A percentile compares a stretch with the other conserved stretches of the same genome.
These are phyloP conservation scores for Chiloscyllium punctatum DNA, from an alignment of 2,797 vertebrate genomes.

Conservation along the genomic window DNA sequence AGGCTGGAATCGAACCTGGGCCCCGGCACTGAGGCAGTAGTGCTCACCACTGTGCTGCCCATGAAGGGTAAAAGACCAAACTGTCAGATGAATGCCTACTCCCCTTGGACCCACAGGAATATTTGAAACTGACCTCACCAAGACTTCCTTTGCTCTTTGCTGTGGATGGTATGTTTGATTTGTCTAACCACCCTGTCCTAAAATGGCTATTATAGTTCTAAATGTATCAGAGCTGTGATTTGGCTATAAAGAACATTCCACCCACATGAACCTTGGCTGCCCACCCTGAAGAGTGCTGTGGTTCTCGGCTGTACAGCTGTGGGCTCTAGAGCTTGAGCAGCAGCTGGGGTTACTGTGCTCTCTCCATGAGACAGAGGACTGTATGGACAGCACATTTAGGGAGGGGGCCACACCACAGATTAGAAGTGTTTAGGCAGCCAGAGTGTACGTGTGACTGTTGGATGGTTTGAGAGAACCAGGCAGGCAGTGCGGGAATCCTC, in stretches of 20 bases:
- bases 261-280: neutral
- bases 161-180: neutral
- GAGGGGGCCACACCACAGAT: too few relatives aligned
- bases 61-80: neutral
- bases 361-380: too few relatives aligned
- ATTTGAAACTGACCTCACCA: neutral
- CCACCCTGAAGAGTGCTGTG: neutral
- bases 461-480: too few relatives aligned
- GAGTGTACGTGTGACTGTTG: too few relatives aligned
- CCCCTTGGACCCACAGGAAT: neutral
- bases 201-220: neutral
- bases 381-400: too few relatives aligned
- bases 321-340: too few relatives aligned
- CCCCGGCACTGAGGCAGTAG: too few relatives aligned
- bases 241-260: neutral
- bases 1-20: neutral
- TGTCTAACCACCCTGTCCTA: neutral
- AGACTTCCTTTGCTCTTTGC: neutral
- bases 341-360: too few relatives aligned
- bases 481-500: too few relatives aligned
- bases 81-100: neutral
- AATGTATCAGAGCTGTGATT: neutral
- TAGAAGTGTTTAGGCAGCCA: too few relatives aligned
- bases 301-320: neutral
- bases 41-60: too few relatives aligned